These are phyloP conservation scores for Zonotrichia albicollis DNA, from an alignment of 2,797 vertebrate genomes.

Conservation along the genomic window DNA sequence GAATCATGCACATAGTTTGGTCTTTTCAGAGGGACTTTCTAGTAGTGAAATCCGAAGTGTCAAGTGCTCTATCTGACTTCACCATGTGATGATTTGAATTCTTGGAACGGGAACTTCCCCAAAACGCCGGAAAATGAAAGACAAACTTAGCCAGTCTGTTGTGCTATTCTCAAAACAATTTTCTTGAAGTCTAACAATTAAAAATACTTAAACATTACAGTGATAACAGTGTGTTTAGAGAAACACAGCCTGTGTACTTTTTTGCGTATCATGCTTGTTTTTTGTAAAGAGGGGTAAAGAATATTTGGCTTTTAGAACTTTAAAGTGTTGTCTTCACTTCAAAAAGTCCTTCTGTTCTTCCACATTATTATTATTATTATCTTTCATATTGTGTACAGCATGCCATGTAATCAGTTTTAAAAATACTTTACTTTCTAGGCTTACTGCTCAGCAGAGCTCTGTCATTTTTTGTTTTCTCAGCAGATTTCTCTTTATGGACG, in stretches of 20 bases:
- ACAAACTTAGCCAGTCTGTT: not conserved
- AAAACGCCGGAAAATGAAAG: not conserved
- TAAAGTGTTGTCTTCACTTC: not conserved
- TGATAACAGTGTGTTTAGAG: not conserved
- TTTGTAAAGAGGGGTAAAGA: not conserved
- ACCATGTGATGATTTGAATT: not conserved
- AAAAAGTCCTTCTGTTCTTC: not conserved
- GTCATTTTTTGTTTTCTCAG: not conserved
- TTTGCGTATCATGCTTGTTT: not conserved
- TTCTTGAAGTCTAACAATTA: not conserved
- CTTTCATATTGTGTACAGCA: not conserved
- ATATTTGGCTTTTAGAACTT: not conserved
- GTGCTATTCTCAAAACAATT: not conserved
- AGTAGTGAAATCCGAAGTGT: conserved; percentile 9
- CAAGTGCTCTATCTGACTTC: not conserved
- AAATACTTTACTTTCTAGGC: not conserved
- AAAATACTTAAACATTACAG: not conserved
- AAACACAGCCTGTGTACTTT: not conserved
- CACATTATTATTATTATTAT: not conserved
- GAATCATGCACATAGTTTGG: not conserved
- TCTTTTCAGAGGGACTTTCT: conserved; percentile 31
- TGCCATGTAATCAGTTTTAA: not conserved
- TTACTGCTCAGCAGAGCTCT: not conserved
- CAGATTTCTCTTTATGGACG: not conserved
- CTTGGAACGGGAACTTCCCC: not conserved